Percentiles rank a stretch among this genome's conserved stretches.
Evolutionary conservation across 2,888 invertebrate species (phyloP).

Genomic region (Lymantria dispar): DNA sequence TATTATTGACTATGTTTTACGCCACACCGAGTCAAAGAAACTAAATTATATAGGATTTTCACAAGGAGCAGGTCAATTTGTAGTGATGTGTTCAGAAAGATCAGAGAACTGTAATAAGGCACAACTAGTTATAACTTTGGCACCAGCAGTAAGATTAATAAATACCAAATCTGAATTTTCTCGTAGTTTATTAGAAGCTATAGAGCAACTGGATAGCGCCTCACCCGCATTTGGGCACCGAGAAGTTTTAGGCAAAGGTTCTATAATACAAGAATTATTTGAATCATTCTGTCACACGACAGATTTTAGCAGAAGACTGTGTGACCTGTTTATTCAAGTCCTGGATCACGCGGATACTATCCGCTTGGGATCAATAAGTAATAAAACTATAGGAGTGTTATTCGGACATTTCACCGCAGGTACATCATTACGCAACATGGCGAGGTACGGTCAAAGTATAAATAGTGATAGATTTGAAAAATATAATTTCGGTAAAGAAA

Average conservation of each 20-base stretch:
- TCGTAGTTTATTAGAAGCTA: slow-evolving; percentile 22
- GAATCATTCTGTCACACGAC: slow-evolving; percentile 52
- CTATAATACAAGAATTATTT: slow-evolving; percentile 45
- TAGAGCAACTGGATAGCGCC: slow-evolving; percentile 32
- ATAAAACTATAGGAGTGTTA: slow-evolving; percentile 40
- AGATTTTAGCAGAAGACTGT: slow-evolving; percentile 37
- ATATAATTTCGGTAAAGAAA: slow-evolving; percentile 52
- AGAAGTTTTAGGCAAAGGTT: slow-evolving; percentile 54
- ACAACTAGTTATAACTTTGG: slow-evolving; percentile 82
- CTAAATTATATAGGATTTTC: slow-evolving; percentile 44
- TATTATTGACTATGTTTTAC: slow-evolving; percentile 54
- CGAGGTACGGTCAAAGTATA: slow-evolving; percentile 58
- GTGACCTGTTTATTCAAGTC: slow-evolving; percentile 31
- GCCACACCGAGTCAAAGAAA: slow-evolving; percentile 41
- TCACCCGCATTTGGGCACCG: slow-evolving; percentile 36
- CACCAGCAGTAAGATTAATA: slow-evolving; percentile 81
- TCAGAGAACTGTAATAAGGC: slow-evolving; percentile 86
- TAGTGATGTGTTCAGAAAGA: slow-evolving; percentile 84
- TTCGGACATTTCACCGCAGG: slow-evolving; percentile 54
- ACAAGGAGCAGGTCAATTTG: slow-evolving; percentile 48
- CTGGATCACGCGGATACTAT: slow-evolving; percentile 40
- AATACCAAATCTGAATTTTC: slow-evolving; percentile 77
- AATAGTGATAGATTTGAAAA: slow-evolving; percentile 43
- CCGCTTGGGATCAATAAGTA: slow-evolving; percentile 54
- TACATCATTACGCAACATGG: slow-evolving; percentile 44